Conservation (phyloP, 2,113 vertebrate genomes). For the Paedocypris sp. region DNA sequence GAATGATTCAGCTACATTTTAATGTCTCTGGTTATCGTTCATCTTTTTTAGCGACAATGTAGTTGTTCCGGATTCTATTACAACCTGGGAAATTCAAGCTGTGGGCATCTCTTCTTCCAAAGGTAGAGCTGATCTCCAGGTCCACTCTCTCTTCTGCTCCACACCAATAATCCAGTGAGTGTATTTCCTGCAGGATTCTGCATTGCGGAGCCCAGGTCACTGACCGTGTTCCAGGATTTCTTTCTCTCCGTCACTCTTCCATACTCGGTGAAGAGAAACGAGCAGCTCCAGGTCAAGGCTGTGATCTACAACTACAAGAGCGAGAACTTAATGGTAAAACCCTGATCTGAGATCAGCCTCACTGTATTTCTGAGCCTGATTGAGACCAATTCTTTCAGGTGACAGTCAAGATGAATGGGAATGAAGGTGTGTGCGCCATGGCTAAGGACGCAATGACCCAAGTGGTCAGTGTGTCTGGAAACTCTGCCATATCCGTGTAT, state of each 20-base stretch:
- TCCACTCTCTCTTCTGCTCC: not conserved
- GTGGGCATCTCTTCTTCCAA: slow-evolving; percentile 36
- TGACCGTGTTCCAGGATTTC: slow-evolving; percentile 46
- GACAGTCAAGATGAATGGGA: slow-evolving; percentile 28
- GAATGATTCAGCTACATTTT: not conserved
- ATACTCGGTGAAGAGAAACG: slow-evolving; percentile 43
- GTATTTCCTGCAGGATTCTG: slow-evolving; percentile 36
- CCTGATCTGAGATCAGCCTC: no score
- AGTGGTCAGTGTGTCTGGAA: slow-evolving; percentile 34
- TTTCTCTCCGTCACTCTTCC: slow-evolving; percentile 45
- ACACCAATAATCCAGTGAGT: no score
- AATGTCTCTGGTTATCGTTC: not conserved
- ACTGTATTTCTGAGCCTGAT: no score
- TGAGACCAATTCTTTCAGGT: slow-evolving; percentile 28
- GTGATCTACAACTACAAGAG: slow-evolving; percentile 41
- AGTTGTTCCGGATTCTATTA: slow-evolving; percentile 40
- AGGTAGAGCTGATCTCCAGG: slow-evolving; percentile 8
- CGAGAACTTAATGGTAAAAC: slow-evolving; percentile 31
- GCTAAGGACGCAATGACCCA: slow-evolving; percentile 9
- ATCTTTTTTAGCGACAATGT: slow-evolving; percentile 11
- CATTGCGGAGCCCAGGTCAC: slow-evolving; percentile 36
- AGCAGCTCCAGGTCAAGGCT: slow-evolving; percentile 44
- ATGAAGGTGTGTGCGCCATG: slow-evolving; percentile 34
- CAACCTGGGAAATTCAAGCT: slow-evolving; percentile 45
- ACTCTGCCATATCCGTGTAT: slow-evolving; percentile 52